phyloP scores from a whole-genome alignment of 2,888 invertebrate species.

The Oligia fasciuncula region DNA sequence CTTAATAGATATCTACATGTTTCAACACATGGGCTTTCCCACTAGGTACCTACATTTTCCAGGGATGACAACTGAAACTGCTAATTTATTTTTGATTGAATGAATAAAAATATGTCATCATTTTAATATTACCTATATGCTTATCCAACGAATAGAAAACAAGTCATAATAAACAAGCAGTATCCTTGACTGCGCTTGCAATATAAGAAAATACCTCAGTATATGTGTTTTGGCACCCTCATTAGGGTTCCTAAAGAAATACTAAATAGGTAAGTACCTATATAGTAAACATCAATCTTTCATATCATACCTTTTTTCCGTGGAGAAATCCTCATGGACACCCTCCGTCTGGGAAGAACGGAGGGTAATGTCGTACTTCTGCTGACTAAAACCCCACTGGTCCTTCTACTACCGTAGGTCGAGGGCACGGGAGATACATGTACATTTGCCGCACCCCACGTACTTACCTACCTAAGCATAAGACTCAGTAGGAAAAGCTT shows the following conservation, averaged over 20 bases:
- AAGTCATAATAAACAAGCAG: neutral
- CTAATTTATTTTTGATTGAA: neutral
- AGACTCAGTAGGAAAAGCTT: neutral
- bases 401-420: neutral
- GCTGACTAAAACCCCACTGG: neutral
- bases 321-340: neutral
- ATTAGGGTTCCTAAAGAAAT: neutral
- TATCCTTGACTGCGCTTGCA: neutral
- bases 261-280: neutral
- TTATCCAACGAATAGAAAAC: neutral
- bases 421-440: neutral
- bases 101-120: no score
- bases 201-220: neutral
- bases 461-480: neutral
- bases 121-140: neutral
- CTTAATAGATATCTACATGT: neutral
- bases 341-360: neutral
- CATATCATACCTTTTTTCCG: neutral
- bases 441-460: neutral
- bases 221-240: neutral
- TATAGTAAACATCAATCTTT: neutral
- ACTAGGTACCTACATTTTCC: neutral
- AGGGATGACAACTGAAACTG: neutral
- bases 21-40: constrained; percentile 2
- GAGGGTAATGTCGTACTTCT: neutral